These are phyloP conservation scores for Drosophila pegasa DNA, from an alignment of 2,888 invertebrate genomes.

Conservation along the genomic window DNA sequence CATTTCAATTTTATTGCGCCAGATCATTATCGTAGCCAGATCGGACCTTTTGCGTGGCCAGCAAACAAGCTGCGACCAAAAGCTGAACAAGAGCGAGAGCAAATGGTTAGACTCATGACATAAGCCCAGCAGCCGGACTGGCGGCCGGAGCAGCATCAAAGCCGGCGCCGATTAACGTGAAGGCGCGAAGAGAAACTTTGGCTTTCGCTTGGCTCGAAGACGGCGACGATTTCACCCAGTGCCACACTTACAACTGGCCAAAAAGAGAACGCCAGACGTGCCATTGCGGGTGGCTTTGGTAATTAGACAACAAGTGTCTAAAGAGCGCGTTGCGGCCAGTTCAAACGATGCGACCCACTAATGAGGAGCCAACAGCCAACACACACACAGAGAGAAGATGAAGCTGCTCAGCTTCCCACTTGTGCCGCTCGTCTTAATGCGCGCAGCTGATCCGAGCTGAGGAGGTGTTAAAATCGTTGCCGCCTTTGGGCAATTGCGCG, in stretches of 20 bases:
- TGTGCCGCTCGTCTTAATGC: conserved; percentile 18
- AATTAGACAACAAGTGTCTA: conserved; percentile 78
- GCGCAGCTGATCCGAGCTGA: conserved; percentile 16
- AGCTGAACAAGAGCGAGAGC: conserved; percentile 49
- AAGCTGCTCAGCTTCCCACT: conserved; percentile 11
- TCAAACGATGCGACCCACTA: conserved; percentile 68
- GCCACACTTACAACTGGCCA: conserved; percentile 62
- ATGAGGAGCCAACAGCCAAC: conserved; percentile 54
- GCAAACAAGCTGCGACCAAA: conserved; percentile 28
- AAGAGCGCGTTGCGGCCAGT: conserved; percentile 55
- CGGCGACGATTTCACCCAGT: conserved; percentile 71
- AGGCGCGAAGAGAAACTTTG: conserved; percentile 77
- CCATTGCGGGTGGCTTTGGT: conserved; percentile 76
- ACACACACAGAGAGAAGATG: neutral
- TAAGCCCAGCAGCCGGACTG: conserved; percentile 39
- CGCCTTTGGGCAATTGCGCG: conserved; percentile 69
- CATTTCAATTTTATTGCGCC: conserved; percentile 79
- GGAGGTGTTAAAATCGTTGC: conserved; percentile 73
- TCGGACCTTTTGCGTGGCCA: conserved; percentile 45
- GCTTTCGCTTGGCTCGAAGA: conserved; percentile 55
- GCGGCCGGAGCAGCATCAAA: conserved; percentile 61
- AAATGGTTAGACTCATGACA: conserved; percentile 70
- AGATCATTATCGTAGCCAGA: conserved; percentile 69
- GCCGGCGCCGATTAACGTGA: conserved; percentile 68
- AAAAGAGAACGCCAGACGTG: conserved; percentile 64